Evolutionary conservation across 1,140 invertebrate genomes (phyloP), one percentile per base, ranked within the genome.

Genomic region (Drosophila mojavensis): DNA sequence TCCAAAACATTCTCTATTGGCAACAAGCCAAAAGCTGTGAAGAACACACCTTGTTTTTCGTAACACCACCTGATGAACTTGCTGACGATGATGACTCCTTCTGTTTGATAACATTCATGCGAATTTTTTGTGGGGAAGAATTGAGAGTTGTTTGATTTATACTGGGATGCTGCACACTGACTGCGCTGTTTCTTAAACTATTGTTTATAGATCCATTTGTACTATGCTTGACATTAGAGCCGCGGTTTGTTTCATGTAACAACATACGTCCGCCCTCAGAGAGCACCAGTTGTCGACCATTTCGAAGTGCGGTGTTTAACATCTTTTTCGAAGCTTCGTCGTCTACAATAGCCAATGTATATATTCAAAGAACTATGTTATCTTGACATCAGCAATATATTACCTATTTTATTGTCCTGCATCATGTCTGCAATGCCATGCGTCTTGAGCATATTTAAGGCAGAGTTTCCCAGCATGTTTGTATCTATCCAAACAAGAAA

Each of bases 341-440:
- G 61, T 96, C 95, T 92, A 96, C 95, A 56, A 48, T 9, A 48
- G 10, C 28, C n/a, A 60, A 3, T 2, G 45, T 15, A 47, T 13
- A n/a, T 48, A 48, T 33, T 36, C 13, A 4, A 33, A 51, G 5
- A 50, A 3, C 94, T 39, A 3, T 1, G n/a, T 3, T 17, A 7
- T 94, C 6, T 36, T 26, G 3, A 15, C 9, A 1, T 54, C 0
- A 7, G 33, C 33, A 10, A 17, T 17, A 10, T 17, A 11, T 10
- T 41, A 69, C 71, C 71, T 39, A 74, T 62, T 62, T 62, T 65
- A 61, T 88, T 88, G 36, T 86, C 83, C 45, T 86, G 66, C 66
- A 96, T 95, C 73, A 97, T 94, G 94, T 97, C 96, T 26, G 95
- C 96, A 51, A 97, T 97, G 41, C 96, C 96, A 91, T 97, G 96